Evolutionary conservation across 1,140 invertebrate genomes (phyloP).

Genomic region (Aphelenchoides fujianensis): DNA sequence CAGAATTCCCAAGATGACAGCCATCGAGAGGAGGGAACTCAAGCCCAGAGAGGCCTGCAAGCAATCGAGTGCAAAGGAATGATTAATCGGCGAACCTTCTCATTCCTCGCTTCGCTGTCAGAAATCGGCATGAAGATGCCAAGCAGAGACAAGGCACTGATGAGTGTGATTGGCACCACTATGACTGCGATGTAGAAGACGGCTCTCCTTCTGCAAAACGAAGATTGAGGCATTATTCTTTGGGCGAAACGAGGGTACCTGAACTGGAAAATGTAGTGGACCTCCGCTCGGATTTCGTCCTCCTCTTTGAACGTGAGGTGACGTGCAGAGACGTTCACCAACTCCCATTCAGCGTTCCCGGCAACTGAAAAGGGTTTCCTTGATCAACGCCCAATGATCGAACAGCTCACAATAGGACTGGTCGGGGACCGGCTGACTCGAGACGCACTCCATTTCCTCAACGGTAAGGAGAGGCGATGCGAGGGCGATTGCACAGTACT

Average conservation of each 20-base stretch:
- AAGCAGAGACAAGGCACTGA: slow-evolving; percentile 45
- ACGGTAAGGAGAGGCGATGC: slow-evolving; percentile 48
- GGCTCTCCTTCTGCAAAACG: slow-evolving; percentile 36
- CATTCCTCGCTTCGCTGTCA: slow-evolving; percentile 46
- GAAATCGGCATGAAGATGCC: slow-evolving; percentile 50
- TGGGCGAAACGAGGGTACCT: no score
- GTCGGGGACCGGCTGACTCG: slow-evolving; percentile 32
- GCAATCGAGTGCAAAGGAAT: no score
- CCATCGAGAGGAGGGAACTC: no score
- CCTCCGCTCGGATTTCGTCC: slow-evolving; percentile 43
- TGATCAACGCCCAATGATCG: background rate
- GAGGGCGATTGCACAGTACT: slow-evolving; percentile 50
- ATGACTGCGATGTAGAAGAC: slow-evolving; percentile 56
- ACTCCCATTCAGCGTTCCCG: slow-evolving; percentile 58
- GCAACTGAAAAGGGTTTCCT: slow-evolving; percentile 23
- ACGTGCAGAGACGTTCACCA: slow-evolving; percentile 52
- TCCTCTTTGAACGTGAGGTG: slow-evolving; percentile 54
- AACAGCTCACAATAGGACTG: slow-evolving; percentile 51
- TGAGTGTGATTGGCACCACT: slow-evolving; percentile 49
- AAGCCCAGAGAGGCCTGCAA: no score
- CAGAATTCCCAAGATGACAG: slow-evolving; percentile 47
- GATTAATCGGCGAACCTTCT: slow-evolving; percentile 51
- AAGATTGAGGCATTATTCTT: background rate
- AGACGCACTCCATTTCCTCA: slow-evolving; percentile 47
- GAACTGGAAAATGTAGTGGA: slow-evolving; percentile 50